These are phyloP conservation scores for Anthopleura sola DNA, from an alignment of 64 coral and sea anemone species.

Conservation along the genomic window DNA sequence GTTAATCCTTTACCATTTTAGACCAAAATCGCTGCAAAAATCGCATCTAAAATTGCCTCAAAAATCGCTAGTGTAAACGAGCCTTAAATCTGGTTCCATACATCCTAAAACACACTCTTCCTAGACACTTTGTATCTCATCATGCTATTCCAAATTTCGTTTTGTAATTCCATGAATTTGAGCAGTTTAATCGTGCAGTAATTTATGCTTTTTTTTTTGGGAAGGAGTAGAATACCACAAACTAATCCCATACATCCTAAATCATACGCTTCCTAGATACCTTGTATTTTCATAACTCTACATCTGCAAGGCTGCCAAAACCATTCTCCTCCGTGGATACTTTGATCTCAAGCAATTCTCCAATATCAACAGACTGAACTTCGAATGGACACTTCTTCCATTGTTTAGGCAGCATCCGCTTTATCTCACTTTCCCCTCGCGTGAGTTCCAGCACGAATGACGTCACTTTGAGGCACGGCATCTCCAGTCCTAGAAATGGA, in stretches of 20 bases:
- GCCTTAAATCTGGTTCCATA: too few relatives aligned
- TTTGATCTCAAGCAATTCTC: slow-evolving; percentile 29
- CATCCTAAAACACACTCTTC: not conserved
- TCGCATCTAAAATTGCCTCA: too few relatives aligned
- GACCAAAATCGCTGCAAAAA: too few relatives aligned
- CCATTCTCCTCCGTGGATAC: not conserved
- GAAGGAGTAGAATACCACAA: too few relatives aligned
- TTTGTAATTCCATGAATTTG: too few relatives aligned
- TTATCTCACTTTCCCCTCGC: not conserved
- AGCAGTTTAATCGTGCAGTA: too few relatives aligned
- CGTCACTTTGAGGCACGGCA: slow-evolving; percentile 17
- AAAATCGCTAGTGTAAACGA: too few relatives aligned
- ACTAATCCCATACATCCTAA: not conserved
- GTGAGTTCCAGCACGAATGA: not conserved
- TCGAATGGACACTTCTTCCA: slow-evolving; percentile 56
- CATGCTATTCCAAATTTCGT: too few relatives aligned
- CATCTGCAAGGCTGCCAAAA: not conserved
- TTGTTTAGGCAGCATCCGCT: slow-evolving; percentile 15
- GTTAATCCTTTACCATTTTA: too few relatives aligned
- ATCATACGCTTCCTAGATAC: not conserved
- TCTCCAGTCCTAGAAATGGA: not conserved
- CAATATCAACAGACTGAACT: not conserved
- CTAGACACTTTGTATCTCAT: not conserved
- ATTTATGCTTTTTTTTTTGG: too few relatives aligned
- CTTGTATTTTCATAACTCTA: not conserved